A percentile compares a stretch with the other conserved stretches of the same genome.
Evolutionary conservation across 2,797 vertebrate genomes (phyloP).

Genomic region (Neosilurus mollespiculum): DNA sequence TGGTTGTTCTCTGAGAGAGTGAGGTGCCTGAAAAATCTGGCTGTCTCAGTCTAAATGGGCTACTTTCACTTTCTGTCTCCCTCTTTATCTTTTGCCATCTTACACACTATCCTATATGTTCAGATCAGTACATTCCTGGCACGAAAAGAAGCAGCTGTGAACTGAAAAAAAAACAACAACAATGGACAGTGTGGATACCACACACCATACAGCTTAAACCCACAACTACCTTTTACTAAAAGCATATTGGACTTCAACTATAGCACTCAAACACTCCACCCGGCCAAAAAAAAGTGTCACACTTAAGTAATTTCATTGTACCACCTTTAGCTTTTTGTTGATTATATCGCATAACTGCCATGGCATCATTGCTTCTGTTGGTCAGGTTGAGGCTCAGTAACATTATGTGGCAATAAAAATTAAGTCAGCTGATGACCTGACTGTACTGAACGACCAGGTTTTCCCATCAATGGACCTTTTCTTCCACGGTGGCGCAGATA

Average conservation of each 20-base stretch:
- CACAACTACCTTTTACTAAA: not conserved
- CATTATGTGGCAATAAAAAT: no score
- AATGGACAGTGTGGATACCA: not conserved
- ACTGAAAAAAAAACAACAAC: not conserved
- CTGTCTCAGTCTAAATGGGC: slow-evolving; percentile 20
- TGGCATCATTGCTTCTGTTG: no score
- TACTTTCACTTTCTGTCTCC: slow-evolving; percentile 13
- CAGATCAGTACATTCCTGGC: not conserved
- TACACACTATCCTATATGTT: not conserved
- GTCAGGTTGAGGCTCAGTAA: no score
- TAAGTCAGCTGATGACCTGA: no score
- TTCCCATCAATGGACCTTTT: no score
- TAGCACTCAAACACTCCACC: not conserved
- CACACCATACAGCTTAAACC: not conserved
- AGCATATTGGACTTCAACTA: not conserved
- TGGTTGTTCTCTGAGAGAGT: slow-evolving; percentile 10
- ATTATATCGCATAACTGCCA: no score
- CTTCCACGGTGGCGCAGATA: no score
- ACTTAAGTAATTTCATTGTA: no score
- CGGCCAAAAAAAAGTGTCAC: no score
- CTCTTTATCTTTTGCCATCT: not conserved
- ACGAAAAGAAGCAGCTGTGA: not conserved
- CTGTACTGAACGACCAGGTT: no score
- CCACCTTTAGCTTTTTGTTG: no score
- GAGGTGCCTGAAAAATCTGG: slow-evolving; percentile 18